Conservation (phyloP, 2,888 invertebrate species). For the Scrobipalpa costella region DNA sequence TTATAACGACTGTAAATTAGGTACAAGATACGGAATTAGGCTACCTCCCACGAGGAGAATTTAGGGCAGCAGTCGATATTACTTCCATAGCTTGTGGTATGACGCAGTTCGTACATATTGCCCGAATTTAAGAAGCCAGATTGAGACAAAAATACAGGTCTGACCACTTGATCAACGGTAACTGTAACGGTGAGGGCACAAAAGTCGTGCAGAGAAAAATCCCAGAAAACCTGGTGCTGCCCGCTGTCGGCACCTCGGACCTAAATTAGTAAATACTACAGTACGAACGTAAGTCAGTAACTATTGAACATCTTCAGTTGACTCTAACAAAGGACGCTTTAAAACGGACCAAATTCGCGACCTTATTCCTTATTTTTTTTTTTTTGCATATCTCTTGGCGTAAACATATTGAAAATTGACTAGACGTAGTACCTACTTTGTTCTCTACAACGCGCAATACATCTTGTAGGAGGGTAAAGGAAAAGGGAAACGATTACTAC, state of each 20-base stretch:
- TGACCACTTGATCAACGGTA: conserved; percentile 76
- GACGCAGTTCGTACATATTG: conserved; percentile 35
- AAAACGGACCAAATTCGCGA: no score
- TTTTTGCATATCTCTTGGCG: no score
- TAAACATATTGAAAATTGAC: no score
- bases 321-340: no score
- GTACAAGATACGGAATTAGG: conserved; percentile 26
- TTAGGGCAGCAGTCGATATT: conserved; percentile 46
- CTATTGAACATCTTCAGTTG: no score
- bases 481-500: no score
- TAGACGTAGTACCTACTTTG: no score
- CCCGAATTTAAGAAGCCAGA: conserved; percentile 55
- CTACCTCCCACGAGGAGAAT: conserved; percentile 49
- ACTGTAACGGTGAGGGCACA: conserved; percentile 70
- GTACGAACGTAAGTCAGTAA: no score
- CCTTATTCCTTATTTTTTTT: no score
- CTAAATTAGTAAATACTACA: no score
- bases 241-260: conserved; percentile 7
- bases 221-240: conserved; percentile 47
- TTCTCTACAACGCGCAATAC: no score
- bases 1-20: background rate
- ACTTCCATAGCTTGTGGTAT: conserved; percentile 25
- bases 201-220: conserved; percentile 70
- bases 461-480: no score
- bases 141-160: conserved; percentile 62